Evolutionary conservation across 2,888 invertebrate genomes (phyloP).

Genomic region (Sarcophaga carnaria): DNA sequence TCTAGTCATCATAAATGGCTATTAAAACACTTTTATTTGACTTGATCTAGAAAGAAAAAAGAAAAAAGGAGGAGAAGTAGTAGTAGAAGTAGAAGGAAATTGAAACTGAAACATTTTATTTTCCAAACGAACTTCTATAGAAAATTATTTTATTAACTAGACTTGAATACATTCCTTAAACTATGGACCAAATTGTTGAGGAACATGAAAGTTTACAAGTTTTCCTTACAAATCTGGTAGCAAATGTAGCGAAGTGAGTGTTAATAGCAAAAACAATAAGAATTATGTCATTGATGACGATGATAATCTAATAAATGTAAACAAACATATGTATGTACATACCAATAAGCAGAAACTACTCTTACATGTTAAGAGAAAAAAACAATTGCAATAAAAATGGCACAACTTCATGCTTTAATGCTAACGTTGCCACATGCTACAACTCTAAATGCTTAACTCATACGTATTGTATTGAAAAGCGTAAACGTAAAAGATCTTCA

Average conservation of each 20-base stretch:
- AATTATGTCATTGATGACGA: constrained; percentile 47
- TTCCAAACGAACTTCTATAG: constrained; percentile 16
- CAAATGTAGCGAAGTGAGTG: constrained; percentile 4
- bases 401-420: no score
- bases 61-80: not conserved
- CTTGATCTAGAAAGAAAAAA: not conserved
- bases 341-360: no score
- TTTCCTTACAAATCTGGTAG: not conserved
- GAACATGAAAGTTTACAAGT: constrained; percentile 64
- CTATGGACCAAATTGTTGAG: constrained; percentile 48
- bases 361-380: no score
- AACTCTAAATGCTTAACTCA: no score
- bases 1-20: constrained; percentile 16
- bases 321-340: not conserved
- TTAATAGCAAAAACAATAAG: constrained; percentile 5
- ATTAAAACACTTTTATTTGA: constrained; percentile 3
- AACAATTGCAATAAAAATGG: no score
- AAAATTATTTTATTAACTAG: constrained; percentile 58
- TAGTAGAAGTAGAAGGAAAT: not conserved
- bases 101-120: not conserved
- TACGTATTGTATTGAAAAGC: no score
- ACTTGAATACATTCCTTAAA: constrained; percentile 5
- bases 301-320: constrained; percentile 62
- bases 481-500: no score
- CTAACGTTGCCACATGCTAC: no score